Conservation (phyloP, 2,888 invertebrate species). For the Cephus spinipes region DNA sequence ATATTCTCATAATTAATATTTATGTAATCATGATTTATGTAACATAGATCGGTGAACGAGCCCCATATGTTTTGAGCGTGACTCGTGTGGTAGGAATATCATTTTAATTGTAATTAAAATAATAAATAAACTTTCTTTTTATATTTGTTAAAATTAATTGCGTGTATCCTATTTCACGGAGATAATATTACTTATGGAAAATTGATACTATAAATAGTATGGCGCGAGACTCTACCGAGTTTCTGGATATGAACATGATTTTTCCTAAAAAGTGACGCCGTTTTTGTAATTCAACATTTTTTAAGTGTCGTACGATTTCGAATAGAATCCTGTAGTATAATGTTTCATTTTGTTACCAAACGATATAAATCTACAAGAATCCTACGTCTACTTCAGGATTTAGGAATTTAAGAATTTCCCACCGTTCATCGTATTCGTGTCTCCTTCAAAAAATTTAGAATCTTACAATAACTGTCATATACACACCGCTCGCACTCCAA, state of each 20-base stretch:
- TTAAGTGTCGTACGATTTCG: background rate
- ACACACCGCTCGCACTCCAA: background rate
- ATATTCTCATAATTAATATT: conserved; percentile 11
- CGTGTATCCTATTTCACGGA: conserved; percentile 43
- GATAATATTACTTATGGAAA: conserved; percentile 41
- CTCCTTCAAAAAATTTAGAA: background rate
- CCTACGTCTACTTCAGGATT: background rate
- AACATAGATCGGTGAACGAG: background rate
- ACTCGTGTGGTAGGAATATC: background rate
- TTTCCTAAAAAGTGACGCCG: background rate
- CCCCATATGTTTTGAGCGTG: background rate
- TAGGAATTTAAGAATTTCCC: background rate
- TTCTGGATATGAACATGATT: background rate
- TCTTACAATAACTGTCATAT: background rate
- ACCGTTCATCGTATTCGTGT: background rate
- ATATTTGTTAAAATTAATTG: conserved; percentile 15
- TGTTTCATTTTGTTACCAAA: background rate
- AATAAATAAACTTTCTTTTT: conserved; percentile 34
- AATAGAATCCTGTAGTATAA: background rate
- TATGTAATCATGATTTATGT: background rate
- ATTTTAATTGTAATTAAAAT: conserved; percentile 12
- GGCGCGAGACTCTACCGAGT: no score
- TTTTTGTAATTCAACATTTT: background rate
- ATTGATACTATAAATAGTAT: background rate
- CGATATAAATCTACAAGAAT: background rate